Percentiles rank a stretch among this genome's conserved stretches.
phyloP scores from a whole-genome alignment of 2,113 vertebrate genomes.

The Varanus komodoensis region DNA sequence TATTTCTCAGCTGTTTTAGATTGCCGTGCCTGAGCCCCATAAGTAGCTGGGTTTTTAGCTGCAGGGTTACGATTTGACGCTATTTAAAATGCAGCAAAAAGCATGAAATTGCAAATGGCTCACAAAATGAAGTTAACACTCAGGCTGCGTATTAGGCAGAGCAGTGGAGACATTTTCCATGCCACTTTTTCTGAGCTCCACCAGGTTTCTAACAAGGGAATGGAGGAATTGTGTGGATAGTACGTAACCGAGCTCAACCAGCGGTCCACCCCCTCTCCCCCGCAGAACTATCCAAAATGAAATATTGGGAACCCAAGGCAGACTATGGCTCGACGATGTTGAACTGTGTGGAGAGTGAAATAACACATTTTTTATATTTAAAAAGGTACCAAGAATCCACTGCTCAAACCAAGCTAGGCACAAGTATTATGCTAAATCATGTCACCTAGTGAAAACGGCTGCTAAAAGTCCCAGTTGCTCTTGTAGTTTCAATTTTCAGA shows the following conservation, averaged over 20 bases:
- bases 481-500: conserved; percentile 4
- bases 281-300: not conserved
- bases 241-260: not conserved
- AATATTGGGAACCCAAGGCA: not conserved
- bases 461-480: conserved; percentile 21
- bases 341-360: not conserved
- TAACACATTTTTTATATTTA: not conserved
- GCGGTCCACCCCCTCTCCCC: not conserved
- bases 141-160: not conserved
- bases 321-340: not conserved
- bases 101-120: conserved; percentile 45
- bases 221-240: conserved; percentile 8
- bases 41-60: conserved; percentile 26
- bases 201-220: not conserved
- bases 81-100: conserved; percentile 57
- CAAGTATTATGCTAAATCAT: accelerated
- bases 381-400: not conserved
- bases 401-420: not conserved
- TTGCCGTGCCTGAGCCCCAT: not conserved
- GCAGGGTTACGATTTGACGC: conserved; percentile 45
- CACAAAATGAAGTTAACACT: conserved; percentile 25
- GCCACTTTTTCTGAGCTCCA: conserved; percentile 1
- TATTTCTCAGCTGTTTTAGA: conserved; percentile 52
- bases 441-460: not conserved
- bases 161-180: not conserved